Evolutionary conservation across 2,797 vertebrate genomes (phyloP).

Genomic region (Sitta carolinensis): DNA sequence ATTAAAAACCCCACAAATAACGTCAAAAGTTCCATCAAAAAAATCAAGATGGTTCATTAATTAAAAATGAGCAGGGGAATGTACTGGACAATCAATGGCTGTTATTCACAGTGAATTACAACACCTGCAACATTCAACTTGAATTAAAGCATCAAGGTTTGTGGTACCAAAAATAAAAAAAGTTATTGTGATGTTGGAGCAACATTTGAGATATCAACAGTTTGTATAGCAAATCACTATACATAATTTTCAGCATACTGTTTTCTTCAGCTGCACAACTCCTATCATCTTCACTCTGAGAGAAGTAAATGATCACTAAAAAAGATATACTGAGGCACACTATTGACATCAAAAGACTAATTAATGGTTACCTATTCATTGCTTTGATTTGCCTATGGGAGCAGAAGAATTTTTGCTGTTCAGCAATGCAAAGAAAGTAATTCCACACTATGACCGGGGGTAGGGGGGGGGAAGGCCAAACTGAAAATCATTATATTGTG

Average conservation of each 20-base stretch:
- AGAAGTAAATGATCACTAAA: background rate
- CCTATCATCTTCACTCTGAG: background rate
- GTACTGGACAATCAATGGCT: background rate
- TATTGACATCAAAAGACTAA: background rate
- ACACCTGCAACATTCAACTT: background rate
- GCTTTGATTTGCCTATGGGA: background rate
- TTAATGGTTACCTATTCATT: background rate
- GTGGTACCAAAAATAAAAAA: background rate
- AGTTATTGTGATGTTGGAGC: background rate
- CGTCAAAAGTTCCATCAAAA: background rate
- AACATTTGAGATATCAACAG: background rate
- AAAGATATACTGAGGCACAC: background rate
- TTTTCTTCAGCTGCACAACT: background rate
- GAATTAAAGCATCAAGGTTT: background rate
- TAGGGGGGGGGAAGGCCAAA: background rate
- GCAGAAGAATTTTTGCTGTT: background rate
- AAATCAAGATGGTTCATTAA: background rate
- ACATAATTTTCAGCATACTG: background rate
- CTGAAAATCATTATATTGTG: background rate
- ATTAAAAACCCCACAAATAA: background rate
- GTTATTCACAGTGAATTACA: background rate
- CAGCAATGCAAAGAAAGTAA: background rate
- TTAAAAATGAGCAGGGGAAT: background rate
- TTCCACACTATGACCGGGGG: background rate
- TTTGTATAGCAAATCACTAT: background rate